These are phyloP conservation scores for Platygyra sinensis DNA, from an alignment of 64 coral and sea anemone species.

Conservation along the genomic window DNA sequence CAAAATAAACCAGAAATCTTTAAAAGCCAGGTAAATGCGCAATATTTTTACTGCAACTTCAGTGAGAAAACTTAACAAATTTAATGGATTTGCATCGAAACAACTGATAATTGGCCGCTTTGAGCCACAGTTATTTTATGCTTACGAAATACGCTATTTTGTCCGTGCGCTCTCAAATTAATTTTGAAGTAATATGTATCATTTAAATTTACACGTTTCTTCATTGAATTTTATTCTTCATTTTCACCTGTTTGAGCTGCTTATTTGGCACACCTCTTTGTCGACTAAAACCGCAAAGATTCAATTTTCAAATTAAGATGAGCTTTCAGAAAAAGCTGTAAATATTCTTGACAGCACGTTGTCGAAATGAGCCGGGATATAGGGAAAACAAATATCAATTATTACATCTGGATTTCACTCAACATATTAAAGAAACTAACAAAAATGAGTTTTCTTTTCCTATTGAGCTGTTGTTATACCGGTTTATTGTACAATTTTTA, in stretches of 20 bases:
- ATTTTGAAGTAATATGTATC: background rate
- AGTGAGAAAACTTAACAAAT: too few relatives aligned
- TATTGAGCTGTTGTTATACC: background rate
- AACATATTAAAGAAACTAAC: background rate
- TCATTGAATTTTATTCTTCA: background rate
- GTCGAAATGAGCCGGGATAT: background rate
- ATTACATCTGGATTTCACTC: background rate
- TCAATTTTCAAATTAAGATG: slow-evolving; percentile 7
- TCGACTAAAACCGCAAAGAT: background rate
- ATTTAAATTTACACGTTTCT: background rate
- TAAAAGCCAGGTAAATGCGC: too few relatives aligned
- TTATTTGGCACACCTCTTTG: background rate
- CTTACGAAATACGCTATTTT: too few relatives aligned
- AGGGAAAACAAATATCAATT: background rate
- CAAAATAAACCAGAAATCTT: too few relatives aligned
- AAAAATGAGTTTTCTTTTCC: background rate
- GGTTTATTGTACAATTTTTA: background rate
- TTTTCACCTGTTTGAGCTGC: background rate
- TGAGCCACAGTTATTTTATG: too few relatives aligned
- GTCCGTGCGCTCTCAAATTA: background rate
- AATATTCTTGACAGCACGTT: background rate
- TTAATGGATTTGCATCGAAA: too few relatives aligned
- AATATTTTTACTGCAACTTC: too few relatives aligned
- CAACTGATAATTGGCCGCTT: too few relatives aligned
- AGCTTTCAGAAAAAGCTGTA: background rate